Percentiles rank a stretch among this genome's conserved stretches.
These are phyloP conservation scores for Gymnopithys bicolor DNA, from an alignment of 2,797 vertebrate genomes.

Conservation along the genomic window DNA sequence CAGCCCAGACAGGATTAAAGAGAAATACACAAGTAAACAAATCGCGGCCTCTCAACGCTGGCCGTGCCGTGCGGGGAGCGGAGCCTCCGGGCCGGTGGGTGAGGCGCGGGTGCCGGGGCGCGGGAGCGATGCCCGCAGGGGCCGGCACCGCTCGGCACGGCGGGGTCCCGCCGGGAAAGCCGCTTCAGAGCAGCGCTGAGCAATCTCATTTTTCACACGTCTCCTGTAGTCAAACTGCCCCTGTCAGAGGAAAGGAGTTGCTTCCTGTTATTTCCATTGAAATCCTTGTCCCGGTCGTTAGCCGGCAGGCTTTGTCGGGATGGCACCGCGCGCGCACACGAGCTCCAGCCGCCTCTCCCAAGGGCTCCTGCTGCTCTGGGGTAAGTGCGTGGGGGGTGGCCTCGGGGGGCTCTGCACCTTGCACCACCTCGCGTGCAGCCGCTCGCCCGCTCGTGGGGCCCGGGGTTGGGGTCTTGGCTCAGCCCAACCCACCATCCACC, in stretches of 20 bases:
- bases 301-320: constrained; percentile 60
- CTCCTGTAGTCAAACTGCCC: constrained; percentile 71
- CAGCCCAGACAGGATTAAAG: constrained; percentile 65
- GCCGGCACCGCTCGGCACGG: not conserved
- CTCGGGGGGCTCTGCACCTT: not conserved
- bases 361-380: constrained; percentile 57
- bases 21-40: constrained; percentile 69
- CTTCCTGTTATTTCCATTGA: constrained; percentile 75
- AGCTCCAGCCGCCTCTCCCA: constrained; percentile 4
- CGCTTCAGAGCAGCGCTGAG: constrained; percentile 50
- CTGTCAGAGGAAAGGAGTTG: constrained; percentile 75
- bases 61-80: not conserved
- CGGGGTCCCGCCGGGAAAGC: constrained; percentile 45
- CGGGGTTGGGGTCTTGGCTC: not conserved
- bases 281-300: constrained; percentile 54
- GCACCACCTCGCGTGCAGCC: not conserved
- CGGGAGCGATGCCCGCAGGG: constrained; percentile 25
- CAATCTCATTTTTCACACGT: constrained; percentile 78
- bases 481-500: not conserved
- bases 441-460: not conserved
- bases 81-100: not conserved
- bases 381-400: constrained; percentile 26
- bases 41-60: constrained; percentile 32
- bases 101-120: not conserved
- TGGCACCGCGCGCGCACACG: constrained; percentile 21